Evolutionary conservation across 2,888 invertebrate genomes (phyloP), one percentile per base, ranked within the genome.

Genomic region (Agrochola lychnidis): DNA sequence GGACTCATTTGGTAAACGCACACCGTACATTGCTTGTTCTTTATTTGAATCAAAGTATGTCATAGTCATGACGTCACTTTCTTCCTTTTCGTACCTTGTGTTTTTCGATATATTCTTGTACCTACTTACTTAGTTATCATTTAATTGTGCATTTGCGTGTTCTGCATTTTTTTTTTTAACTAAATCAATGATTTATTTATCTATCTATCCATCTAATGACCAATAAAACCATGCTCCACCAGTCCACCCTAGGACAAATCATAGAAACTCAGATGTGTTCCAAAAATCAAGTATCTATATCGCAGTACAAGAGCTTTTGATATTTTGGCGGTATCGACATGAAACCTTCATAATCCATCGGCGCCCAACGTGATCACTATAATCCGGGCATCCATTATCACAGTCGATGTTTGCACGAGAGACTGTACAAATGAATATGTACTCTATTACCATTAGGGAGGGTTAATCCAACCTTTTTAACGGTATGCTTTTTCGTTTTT

Each of bases 381-480:
- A 85, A 88, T 85, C 83, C 75, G 36, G 68, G 62, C 36, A 56
- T 42, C 71, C 78, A 87, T 86, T 78, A 83, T 77, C 84, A 73
- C 69, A 48, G 40, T 19, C 81, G 14, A 77, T 80, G 79, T 79
- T 78, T 80, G 71, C 70, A 73, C 73, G 77, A 72, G 61, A 62
- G 76, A 61, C 42, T 76, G 76, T 73, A 62, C 62, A 81, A 85
- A 87, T 77, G 73, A 81, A 82, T 82, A 57, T 40, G 68, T 68
- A 86, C 72, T 73, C 70, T 66, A 71, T 87, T 80, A 82, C 68
- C 63, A 77, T 79, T 63, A 73, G 57, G 67, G 48, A 62, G 51
- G 62, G 73, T 66, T 76, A 64, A 76, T 68, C 59, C 68, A 57
- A 59, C 59, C 69, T 79, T 77, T 81, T 85, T 22, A 61, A 59